Base-by-base conservation (phyloP, 2,113 vertebrate species). In the Lepidothrix coronata region DNA sequence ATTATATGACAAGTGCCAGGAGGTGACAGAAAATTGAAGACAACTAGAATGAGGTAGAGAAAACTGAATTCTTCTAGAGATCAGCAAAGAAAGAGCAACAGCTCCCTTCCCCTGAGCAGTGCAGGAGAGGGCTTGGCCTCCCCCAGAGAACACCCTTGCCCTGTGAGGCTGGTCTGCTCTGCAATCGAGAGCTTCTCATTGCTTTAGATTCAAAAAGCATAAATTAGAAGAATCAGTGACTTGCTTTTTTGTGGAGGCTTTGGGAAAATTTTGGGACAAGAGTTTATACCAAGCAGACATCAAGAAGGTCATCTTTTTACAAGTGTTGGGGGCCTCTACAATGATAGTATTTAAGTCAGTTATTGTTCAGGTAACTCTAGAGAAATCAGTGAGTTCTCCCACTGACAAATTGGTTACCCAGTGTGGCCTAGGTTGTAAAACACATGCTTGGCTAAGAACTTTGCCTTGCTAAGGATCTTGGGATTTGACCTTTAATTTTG, bases 401-500 rank as follows among this genome's bases (percentile, higher is more conserved):
- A 67, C 54, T 7, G 6, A 61, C 57, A 88, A 52, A 61, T 24
- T 16, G 18, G 22, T 84, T 76, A 55, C 6, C 27, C 75, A 39
- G 14, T 8, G 37, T 80, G 75, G 55, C 62, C 46, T 46, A 37
- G 39, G n/a, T 59, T 77, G 63, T 63, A 72, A 91, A 94, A 96
- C 21, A 76, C 43, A 25, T 17, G 14, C 35, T 63, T 88, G 74
- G 46, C 46, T 44, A 85, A 49, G 71, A 79, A 59, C 30, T 93
- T 76, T 87, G 31, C 62, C 62, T 89, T 70, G 57, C 51, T 52
- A 43, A 76, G 37, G 70, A 79, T 74, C 58, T 93, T 90, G 90
- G 35, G 52, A 75, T 77, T 67, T 86, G 88, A 90, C 79, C 79
- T 90, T 71, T 88, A 63, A 41, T 94, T 96, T 70, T 88, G 61